Percentiles rank a stretch among this genome's conserved stretches.
Evolutionary conservation across 1,140 invertebrate genomes (phyloP).

Genomic region (Agrypnia vestita): DNA sequence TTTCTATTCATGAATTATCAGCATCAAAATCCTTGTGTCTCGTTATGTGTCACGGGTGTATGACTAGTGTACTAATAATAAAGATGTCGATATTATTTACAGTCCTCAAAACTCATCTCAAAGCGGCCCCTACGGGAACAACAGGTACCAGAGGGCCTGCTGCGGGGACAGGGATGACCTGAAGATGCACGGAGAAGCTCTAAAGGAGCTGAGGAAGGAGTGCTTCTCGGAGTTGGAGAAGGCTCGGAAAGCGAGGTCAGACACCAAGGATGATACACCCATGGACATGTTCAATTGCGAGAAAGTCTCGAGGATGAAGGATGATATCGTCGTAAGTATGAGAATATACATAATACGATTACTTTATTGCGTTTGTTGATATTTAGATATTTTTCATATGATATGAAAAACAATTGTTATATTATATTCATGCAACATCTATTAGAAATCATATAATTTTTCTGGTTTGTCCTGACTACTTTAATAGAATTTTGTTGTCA

Average conservation of each 20-base stretch:
- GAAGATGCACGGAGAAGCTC: slow-evolving; percentile 60
- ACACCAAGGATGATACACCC: slow-evolving; percentile 17
- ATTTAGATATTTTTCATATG: no score
- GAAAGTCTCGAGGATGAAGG: slow-evolving; percentile 52
- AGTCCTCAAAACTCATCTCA: background rate
- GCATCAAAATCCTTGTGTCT: no score
- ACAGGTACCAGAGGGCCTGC: slow-evolving; percentile 51
- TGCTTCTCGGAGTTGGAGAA: slow-evolving; percentile 53
- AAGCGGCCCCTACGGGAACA: background rate
- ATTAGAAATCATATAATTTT: no score
- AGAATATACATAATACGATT: no score
- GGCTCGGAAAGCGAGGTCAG: slow-evolving; percentile 7
- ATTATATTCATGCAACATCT: no score
- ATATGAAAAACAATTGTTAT: no score
- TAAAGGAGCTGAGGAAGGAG: slow-evolving; percentile 54
- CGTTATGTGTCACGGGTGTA: no score
- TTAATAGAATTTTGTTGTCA: no score
- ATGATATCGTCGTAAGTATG: slow-evolving; percentile 51
- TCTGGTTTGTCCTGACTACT: no score
- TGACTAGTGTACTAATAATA: no score
- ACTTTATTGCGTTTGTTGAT: no score
- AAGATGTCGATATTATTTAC: background rate
- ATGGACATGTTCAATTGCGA: slow-evolving; percentile 57
- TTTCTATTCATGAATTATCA: no score
- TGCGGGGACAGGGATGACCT: slow-evolving; percentile 57